These are phyloP conservation scores for Phoxinus dragarum DNA, from an alignment of 2,797 vertebrate species.

Conservation along the genomic window DNA sequence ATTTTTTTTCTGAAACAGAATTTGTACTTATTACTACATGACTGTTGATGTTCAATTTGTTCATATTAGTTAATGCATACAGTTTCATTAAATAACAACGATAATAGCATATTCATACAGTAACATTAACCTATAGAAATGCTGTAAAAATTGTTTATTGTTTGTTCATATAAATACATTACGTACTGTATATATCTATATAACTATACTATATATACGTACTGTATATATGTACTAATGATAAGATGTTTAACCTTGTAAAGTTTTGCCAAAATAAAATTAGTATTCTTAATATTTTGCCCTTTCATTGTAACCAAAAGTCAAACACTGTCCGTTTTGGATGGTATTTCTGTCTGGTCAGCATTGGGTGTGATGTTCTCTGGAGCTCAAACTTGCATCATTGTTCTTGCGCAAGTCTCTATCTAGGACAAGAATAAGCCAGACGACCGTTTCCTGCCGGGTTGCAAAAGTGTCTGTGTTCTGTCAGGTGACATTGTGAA, in stretches of 20 bases:
- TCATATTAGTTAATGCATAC: not conserved
- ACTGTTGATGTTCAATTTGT: not conserved
- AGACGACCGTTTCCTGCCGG: slow-evolving; percentile 55
- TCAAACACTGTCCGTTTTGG: not conserved
- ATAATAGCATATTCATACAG: not conserved
- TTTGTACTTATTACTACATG: not conserved
- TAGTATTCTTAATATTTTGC: not conserved
- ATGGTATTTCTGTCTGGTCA: slow-evolving; percentile 35
- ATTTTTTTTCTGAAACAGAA: not conserved
- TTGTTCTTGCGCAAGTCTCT: slow-evolving; percentile 31
- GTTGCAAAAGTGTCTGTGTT: slow-evolving; percentile 56
- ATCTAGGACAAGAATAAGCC: slow-evolving; percentile 18
- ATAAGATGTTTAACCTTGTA: not conserved
- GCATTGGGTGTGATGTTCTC: slow-evolving; percentile 14
- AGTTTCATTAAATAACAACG: not conserved
- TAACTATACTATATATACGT: too few relatives aligned
- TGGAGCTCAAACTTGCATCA: slow-evolving; percentile 40
- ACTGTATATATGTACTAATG: not conserved
- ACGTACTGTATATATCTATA: not conserved
- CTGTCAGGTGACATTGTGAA: slow-evolving; percentile 59
- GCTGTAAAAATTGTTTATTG: not conserved
- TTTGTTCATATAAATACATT: not conserved
- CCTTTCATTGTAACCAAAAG: slow-evolving; percentile 27
- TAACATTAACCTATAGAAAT: not conserved
- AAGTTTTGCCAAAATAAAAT: not conserved